phyloP scores from a whole-genome alignment of 2,888 invertebrate genomes.

The Euzetes globulus region DNA sequence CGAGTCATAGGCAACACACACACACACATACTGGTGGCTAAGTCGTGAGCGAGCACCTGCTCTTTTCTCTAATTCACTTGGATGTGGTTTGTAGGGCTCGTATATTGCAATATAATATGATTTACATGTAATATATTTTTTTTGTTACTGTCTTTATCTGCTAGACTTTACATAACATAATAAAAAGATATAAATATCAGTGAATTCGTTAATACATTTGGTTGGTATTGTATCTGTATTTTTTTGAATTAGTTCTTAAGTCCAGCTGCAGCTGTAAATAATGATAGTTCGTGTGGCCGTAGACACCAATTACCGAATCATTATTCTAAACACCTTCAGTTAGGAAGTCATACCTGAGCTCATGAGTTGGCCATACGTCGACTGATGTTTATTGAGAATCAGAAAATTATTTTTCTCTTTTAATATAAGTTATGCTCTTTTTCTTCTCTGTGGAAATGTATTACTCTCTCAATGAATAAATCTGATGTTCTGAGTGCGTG shows the following conservation, averaged over 20 bases:
- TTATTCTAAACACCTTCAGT: conserved; percentile 27
- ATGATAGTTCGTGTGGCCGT: conserved; percentile 10
- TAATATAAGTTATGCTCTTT: background rate
- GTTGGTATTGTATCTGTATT: background rate
- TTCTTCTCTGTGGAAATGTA: too few species aligned
- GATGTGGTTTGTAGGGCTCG: background rate
- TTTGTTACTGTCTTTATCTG: conserved; percentile 18
- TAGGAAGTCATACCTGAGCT: conserved; percentile 9
- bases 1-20: background rate
- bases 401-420: background rate
- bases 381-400: conserved; percentile 2
- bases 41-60: conserved; percentile 28
- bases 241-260: background rate
- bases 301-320: conserved; percentile 30
- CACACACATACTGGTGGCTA: background rate
- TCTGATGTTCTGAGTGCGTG: background rate
- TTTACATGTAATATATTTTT: conserved; percentile 28
- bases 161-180: background rate
- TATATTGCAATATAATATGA: background rate
- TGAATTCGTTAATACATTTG: background rate
- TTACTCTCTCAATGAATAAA: too few species aligned
- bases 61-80: background rate
- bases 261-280: conserved; percentile 17
- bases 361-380: background rate
- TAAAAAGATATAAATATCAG: background rate